A percentile compares a stretch with the other conserved stretches of the same genome.
These are phyloP conservation scores for Pyralis farinalis DNA, from an alignment of 2,888 invertebrate species.

Conservation along the genomic window DNA sequence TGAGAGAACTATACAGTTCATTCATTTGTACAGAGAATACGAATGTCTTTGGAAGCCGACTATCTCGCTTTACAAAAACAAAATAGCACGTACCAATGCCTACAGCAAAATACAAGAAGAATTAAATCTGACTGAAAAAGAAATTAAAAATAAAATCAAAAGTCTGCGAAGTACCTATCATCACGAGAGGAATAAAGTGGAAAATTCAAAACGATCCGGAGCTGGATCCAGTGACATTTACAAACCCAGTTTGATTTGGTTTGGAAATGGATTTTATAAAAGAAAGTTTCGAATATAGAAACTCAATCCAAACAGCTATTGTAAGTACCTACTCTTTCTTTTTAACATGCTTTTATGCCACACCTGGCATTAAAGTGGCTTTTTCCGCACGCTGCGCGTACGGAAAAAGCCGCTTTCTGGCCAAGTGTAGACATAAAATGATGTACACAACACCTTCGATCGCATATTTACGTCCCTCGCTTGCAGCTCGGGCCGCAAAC, in stretches of 20 bases:
- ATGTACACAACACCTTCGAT: no score
- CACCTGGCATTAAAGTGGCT: neutral
- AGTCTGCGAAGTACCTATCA: slow-evolving; percentile 12
- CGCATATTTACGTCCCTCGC: no score
- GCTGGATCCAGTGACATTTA: slow-evolving; percentile 14
- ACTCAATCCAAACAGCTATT: neutral
- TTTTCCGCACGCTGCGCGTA: no score
- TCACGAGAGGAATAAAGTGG: slow-evolving; percentile 15
- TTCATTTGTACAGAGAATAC: slow-evolving; percentile 18
- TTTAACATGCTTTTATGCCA: no score
- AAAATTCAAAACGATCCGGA: slow-evolving; percentile 15
- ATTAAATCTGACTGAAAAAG: slow-evolving; percentile 13
- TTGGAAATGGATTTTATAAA: slow-evolving; percentile 12
- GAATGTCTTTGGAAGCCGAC: slow-evolving; percentile 18
- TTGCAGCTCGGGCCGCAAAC: no score
- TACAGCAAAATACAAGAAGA: slow-evolving; percentile 10
- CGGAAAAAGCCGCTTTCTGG: neutral
- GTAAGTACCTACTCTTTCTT: slow-evolving; percentile 14
- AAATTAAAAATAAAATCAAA: slow-evolving; percentile 15
- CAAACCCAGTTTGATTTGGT: slow-evolving; percentile 15
- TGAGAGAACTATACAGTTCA: slow-evolving; percentile 18
- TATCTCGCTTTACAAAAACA: slow-evolving; percentile 18
- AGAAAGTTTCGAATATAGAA: slow-evolving; percentile 6
- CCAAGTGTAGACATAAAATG: neutral
- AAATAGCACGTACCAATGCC: slow-evolving; percentile 16